Base-by-base conservation (phyloP, 2,113 vertebrate genomes). In the Cottus gobio region DNA sequence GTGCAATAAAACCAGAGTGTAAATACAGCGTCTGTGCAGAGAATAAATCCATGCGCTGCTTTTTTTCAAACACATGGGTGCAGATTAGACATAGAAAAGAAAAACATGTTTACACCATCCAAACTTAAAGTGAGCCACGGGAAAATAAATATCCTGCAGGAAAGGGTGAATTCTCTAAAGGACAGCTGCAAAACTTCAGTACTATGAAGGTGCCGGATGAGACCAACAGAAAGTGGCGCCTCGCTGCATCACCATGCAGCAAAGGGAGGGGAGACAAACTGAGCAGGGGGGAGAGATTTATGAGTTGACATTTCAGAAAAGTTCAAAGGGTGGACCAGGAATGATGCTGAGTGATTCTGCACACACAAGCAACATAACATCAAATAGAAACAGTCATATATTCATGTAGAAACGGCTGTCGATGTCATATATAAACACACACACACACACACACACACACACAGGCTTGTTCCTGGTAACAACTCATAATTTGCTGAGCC, bases 271-370 rank as follows among this genome's bases (percentile, higher is more conserved):
- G 76, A 68, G 77, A 67, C 39, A 64, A 82, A 86, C 73, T 44
- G 69, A 74, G 46, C 24, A 8, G 71, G 36, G 60, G 46, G 34
- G 36, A 71, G 69, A 87, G 83, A 94, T 90, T 85, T 91, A 91
- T 85, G 85, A 78, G 71, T 61, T 85, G 88, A 89, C 90, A 87
- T 93, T 92, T 89, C 79, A 73, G 70, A 75, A 90, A 91, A 74
- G 78, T 90, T 90, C 83, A 85, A 69, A 71, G 67, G 52, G 64
- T 6, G 39, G 36, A 82, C 30, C 24, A 76, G 74, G 48, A 76
- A 58, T 75, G 46, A 71, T 83, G 65, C 61, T 16, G 54, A 79
- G 37, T n/a, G 62, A 78, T 75, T 70, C 58, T 56, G 44, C 44
- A 66, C 66, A 74, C 22, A 80, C 39, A 65, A 74, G 77, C 71